Percentiles rank a stretch among this genome's conserved stretches.
phyloP scores from a whole-genome alignment of 2,888 invertebrate genomes.

The Leptopterna dolabrata region DNA sequence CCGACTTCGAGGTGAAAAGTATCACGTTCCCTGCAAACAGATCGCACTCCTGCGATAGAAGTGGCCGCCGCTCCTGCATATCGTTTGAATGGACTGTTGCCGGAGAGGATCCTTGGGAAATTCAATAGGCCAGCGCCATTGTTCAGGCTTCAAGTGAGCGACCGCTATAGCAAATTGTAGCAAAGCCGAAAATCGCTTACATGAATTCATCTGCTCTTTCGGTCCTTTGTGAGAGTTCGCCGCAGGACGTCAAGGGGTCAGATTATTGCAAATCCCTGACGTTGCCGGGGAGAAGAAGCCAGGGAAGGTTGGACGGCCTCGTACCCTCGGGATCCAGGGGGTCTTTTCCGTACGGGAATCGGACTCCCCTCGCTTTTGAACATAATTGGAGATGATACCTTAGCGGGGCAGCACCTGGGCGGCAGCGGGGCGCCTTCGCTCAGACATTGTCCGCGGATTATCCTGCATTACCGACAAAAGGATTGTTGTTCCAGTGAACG shows the following conservation, averaged over 20 bases:
- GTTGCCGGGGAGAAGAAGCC: background rate
- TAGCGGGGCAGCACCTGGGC: slow-evolving; percentile 13
- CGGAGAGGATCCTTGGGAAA: background rate
- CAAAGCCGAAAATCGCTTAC: slow-evolving; percentile 29
- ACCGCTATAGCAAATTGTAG: background rate
- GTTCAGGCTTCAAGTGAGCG: background rate
- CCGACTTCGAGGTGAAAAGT: background rate
- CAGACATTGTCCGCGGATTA: slow-evolving; percentile 18
- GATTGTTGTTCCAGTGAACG: slow-evolving; percentile 32
- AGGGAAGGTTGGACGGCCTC: background rate
- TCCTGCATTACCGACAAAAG: slow-evolving; percentile 14
- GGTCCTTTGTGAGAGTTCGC: background rate
- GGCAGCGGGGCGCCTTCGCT: slow-evolving; percentile 3
- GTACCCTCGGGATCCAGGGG: background rate
- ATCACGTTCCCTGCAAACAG: background rate
- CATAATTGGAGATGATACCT: slow-evolving; percentile 46
- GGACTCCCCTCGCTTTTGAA: background rate
- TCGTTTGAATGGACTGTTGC: background rate
- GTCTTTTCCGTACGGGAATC: background rate
- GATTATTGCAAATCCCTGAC: slow-evolving; percentile 22
- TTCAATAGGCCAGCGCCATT: background rate
- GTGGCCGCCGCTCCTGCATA: background rate
- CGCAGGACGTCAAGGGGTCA: slow-evolving; percentile 27
- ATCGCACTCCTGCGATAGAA: background rate
- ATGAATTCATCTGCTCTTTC: background rate